Percentiles rank a stretch among this genome's conserved stretches.
Conservation (phyloP, 2,888 invertebrate species). For the Balanococcus diminutus region DNA sequence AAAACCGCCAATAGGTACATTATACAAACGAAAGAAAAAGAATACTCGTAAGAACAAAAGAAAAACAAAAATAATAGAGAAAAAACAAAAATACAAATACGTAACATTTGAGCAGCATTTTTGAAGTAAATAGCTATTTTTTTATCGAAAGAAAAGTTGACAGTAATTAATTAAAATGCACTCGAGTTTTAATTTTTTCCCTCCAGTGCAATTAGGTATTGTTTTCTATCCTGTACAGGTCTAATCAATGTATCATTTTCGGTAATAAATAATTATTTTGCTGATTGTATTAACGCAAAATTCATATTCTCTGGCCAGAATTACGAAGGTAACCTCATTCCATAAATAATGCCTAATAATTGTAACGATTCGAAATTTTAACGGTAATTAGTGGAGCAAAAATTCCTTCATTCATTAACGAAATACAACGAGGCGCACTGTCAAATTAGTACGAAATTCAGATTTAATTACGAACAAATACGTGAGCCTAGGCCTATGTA, state of each 20-base stretch:
- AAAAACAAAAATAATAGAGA: not conserved
- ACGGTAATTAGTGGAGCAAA: constrained; percentile 26
- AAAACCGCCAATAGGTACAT: constrained; percentile 33
- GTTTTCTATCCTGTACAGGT: too few relatives aligned
- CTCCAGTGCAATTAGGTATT: not conserved
- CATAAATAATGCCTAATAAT: not conserved
- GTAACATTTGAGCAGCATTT: constrained; percentile 32
- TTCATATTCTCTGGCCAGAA: constrained; percentile 9
- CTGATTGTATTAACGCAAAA: constrained; percentile 27
- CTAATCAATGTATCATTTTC: too few relatives aligned
- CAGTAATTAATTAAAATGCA: not conserved
- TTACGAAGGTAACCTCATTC: not conserved
- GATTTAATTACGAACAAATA: constrained; percentile 43
- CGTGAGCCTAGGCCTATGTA: constrained; percentile 16
- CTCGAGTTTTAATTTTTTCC: not conserved
- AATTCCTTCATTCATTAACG: not conserved
- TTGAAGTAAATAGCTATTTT: not conserved
- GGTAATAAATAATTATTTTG: not conserved
- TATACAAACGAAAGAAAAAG: constrained; percentile 1
- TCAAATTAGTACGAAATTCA: constrained; percentile 41
- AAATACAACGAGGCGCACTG: not conserved
- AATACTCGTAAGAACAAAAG: not conserved
- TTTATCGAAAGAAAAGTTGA: constrained; percentile 25
- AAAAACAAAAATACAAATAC: constrained; percentile 3
- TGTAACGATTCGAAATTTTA: constrained; percentile 29